These are phyloP conservation scores for Melanocharis versteri DNA, from an alignment of 2,113 vertebrate species.

Conservation along the genomic window DNA sequence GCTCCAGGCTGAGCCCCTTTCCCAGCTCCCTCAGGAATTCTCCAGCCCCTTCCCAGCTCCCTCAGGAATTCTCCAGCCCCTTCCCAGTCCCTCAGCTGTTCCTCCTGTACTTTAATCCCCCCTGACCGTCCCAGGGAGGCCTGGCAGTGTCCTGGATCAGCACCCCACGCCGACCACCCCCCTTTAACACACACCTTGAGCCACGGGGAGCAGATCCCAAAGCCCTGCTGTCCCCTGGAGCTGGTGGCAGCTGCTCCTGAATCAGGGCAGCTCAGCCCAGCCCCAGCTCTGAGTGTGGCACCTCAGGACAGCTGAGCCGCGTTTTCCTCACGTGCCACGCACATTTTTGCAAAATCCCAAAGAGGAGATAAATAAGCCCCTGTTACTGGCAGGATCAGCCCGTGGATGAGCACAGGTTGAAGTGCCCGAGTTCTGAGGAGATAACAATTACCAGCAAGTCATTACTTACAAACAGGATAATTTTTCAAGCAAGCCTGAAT, in stretches of 20 bases:
- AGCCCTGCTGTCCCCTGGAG: accelerated
- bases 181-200: not conserved
- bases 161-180: accelerated
- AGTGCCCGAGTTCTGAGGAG: not conserved
- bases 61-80: not conserved
- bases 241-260: not conserved
- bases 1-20: not conserved
- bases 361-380: not conserved
- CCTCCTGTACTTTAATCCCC: accelerated
- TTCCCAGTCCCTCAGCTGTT: not conserved
- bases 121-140: not conserved
- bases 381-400: not conserved
- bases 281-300: accelerated
- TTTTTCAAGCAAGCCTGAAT: conserved; percentile 38
- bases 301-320: accelerated
- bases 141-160: not conserved
- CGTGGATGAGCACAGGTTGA: not conserved
- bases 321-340: accelerated
- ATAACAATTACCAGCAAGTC: conserved; percentile 39
- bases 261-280: not conserved
- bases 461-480: not conserved
- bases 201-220: not conserved
- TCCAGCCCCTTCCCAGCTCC: not conserved
- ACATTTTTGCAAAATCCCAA: accelerated
- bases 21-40: not conserved